Evolutionary conservation across 2,797 vertebrate species (phyloP).

Genomic region (Pangasius djambal): DNA sequence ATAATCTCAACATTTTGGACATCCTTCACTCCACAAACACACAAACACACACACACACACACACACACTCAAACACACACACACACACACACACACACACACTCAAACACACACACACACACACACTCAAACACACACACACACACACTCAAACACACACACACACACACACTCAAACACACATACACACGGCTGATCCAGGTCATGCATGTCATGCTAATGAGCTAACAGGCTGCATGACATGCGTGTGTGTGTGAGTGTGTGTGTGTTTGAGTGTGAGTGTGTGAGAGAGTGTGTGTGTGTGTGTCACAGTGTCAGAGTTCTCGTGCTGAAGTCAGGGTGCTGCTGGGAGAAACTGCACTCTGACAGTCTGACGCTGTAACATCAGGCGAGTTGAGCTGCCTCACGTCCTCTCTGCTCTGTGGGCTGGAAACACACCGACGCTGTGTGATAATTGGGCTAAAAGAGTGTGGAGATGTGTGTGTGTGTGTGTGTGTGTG

Average conservation of each 20-base stretch:
- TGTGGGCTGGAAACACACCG: neutral
- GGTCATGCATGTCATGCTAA: neutral
- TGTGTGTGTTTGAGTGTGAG: conserved; percentile 17
- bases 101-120: too few relatives aligned
- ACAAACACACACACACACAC: neutral
- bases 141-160: too few relatives aligned
- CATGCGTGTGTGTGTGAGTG: conserved; percentile 6
- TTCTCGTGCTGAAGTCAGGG: neutral
- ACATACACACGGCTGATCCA: neutral
- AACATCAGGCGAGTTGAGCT: neutral
- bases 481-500: neutral
- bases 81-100: too few relatives aligned
- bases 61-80: too few relatives aligned
- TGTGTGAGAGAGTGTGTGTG: conserved; percentile 1
- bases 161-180: neutral
- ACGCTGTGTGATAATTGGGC: neutral
- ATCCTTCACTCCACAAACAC: neutral
- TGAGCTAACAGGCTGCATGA: neutral
- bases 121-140: too few relatives aligned
- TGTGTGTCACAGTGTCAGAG: neutral
- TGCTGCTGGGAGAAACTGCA: neutral
- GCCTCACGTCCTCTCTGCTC: neutral
- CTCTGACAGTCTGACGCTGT: neutral
- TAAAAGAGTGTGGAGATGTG: neutral
- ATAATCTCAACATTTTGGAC: too few relatives aligned